These are phyloP conservation scores for Zaprionus nigranus DNA, from an alignment of 1,140 invertebrate species.

Conservation along the genomic window DNA sequence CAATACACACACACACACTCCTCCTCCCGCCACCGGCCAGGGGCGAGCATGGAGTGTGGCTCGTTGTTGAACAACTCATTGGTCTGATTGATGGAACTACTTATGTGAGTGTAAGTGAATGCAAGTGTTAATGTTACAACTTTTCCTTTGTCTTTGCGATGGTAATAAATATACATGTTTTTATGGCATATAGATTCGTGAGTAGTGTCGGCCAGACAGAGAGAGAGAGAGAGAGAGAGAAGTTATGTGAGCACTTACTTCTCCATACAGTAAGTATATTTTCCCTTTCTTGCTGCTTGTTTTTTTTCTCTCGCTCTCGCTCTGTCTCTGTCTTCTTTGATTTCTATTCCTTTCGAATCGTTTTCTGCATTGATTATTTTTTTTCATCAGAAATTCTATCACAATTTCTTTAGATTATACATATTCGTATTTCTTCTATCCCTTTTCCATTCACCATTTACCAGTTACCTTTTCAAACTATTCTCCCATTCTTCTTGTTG, in stretches of 20 bases:
- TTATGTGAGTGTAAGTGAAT: constrained; percentile 51
- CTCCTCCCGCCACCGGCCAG: no score
- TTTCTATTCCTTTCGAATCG: no score
- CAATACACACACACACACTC: not conserved
- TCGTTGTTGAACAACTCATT: constrained; percentile 56
- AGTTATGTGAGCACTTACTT: not conserved
- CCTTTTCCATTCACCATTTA: not conserved
- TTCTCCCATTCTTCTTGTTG: not conserved
- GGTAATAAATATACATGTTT: constrained; percentile 26
- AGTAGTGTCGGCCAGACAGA: not conserved
- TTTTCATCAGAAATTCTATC: no score
- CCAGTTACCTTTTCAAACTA: not conserved
- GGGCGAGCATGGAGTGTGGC: constrained; percentile 5
- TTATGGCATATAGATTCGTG: constrained; percentile 5
- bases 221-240: not conserved
- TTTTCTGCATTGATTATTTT: no score
- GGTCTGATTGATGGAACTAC: constrained; percentile 62
- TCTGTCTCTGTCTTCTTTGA: no score
- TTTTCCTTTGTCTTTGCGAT: constrained; percentile 24
- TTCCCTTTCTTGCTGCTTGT: no score
- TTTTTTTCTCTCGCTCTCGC: no score
- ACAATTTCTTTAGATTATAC: not conserved
- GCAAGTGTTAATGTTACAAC: constrained; percentile 49
- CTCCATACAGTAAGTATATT: no score
- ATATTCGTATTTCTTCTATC: not conserved